Conservation (phyloP, 2,797 vertebrate genomes). For the Vultur gryphus region DNA sequence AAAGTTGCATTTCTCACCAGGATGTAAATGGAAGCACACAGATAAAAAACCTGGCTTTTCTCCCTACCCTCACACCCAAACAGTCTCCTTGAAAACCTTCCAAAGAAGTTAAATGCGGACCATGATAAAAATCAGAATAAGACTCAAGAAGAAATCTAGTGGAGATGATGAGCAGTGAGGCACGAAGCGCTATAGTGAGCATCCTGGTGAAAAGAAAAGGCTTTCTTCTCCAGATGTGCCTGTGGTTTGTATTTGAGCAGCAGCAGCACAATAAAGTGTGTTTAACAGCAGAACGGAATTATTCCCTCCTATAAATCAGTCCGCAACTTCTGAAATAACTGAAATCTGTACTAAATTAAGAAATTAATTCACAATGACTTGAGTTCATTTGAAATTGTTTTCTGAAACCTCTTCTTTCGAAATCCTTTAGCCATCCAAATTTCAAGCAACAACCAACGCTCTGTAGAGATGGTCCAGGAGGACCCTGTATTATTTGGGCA, state of each 20-base stretch:
- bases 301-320: not conserved
- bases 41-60: fast-evolving
- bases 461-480: not conserved
- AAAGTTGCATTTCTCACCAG: not conserved
- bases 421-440: not conserved
- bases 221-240: not conserved
- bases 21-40: not conserved
- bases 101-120: not conserved
- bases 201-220: not conserved
- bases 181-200: not conserved
- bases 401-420: not conserved
- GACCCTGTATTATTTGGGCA: not conserved
- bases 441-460: not conserved
- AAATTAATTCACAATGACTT: not conserved
- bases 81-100: not conserved
- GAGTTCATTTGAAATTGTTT: not conserved
- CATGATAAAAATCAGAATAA: not conserved
- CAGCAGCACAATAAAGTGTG: not conserved
- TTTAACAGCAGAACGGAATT: not conserved
- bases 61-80: not conserved
- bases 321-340: not conserved
- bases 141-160: not conserved
- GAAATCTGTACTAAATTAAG: slow-evolving; percentile 5
- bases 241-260: not conserved
- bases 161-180: not conserved